phyloP scores from a whole-genome alignment of 2,888 invertebrate species.

The Euzophera pinguis region DNA sequence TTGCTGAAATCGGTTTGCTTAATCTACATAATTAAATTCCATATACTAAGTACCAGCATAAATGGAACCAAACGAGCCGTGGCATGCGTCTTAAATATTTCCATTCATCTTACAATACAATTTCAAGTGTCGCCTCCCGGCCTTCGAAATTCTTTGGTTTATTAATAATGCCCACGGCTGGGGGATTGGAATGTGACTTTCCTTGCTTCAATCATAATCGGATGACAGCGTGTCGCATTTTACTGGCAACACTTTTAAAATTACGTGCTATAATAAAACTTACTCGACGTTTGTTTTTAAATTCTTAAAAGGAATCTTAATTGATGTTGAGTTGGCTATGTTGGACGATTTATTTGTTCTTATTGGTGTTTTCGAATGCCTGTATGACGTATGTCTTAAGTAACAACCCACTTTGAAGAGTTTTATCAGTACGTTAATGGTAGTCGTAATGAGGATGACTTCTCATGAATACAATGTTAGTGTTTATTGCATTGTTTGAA shows the following conservation, averaged over 20 bases:
- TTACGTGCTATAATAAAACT: constrained; percentile 4
- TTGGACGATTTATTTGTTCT: background rate
- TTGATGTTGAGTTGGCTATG: constrained; percentile 7
- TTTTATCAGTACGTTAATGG: constrained; percentile 3
- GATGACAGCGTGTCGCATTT: constrained; percentile 50
- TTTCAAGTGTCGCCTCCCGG: constrained; percentile 2
- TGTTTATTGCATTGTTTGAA: constrained; percentile 1
- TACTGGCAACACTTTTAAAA: constrained; percentile 7
- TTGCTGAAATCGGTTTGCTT: no score
- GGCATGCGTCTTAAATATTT: background rate
- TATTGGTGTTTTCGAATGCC: background rate
- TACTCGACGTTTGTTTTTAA: constrained; percentile 6
- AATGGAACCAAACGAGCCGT: background rate
- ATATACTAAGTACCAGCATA: background rate
- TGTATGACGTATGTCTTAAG: constrained; percentile 7
- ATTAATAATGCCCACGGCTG: constrained; percentile 31
- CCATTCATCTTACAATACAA: background rate
- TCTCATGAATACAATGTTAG: background rate
- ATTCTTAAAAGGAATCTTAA: constrained; percentile 9
- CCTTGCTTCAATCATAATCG: constrained; percentile 57
- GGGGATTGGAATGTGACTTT: constrained; percentile 54
- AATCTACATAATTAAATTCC: no score
- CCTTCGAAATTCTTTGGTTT: constrained; percentile 23
- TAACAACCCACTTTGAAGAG: constrained; percentile 2
- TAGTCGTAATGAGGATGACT: constrained; percentile 5